Percentiles rank a stretch among this genome's conserved stretches.
Evolutionary conservation across 2,113 vertebrate species (phyloP).

Genomic region (Dissostichus mawsoni): DNA sequence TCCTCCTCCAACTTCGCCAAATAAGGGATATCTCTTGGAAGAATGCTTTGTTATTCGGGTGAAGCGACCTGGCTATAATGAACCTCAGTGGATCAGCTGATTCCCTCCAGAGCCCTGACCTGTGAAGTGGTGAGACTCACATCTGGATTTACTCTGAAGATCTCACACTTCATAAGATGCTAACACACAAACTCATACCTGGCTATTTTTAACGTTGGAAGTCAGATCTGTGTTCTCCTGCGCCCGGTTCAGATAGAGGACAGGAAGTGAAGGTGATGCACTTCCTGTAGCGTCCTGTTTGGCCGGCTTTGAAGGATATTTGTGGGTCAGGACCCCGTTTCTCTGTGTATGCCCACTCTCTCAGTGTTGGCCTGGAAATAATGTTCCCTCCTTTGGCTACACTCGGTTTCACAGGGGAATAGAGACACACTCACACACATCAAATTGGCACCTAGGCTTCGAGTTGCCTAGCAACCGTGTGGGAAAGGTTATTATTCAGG

Average conservation of each 20-base stretch:
- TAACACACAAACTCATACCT: background rate
- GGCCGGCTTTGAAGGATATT: conserved; percentile 3
- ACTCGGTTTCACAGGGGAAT: conserved; percentile 63
- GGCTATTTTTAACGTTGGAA: background rate
- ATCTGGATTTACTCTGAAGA: background rate
- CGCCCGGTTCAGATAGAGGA: conserved; percentile 15
- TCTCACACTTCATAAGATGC: conserved; percentile 6
- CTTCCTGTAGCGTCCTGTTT: conserved; percentile 18
- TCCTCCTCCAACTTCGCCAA: background rate
- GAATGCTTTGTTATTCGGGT: conserved; percentile 1
- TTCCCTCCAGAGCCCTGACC: background rate
- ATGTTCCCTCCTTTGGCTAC: conserved; percentile 39
- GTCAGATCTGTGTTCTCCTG: background rate
- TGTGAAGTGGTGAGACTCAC: background rate
- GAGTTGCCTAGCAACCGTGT: conserved; percentile 78
- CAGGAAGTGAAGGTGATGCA: conserved; percentile 32
- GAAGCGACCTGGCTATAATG: background rate
- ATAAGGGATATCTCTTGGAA: background rate
- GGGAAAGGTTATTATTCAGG: conserved; percentile 66
- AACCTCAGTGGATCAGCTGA: conserved; percentile 20
- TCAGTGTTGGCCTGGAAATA: conserved; percentile 42
- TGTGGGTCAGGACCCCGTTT: conserved; percentile 16
- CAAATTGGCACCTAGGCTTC: conserved; percentile 53
- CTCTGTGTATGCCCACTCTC: conserved; percentile 13
- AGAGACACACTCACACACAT: conserved; percentile 27